Evolutionary conservation across 2,888 invertebrate genomes (phyloP), one percentile per base, ranked within the genome.

Genomic region (Ectemnius cavifrons): DNA sequence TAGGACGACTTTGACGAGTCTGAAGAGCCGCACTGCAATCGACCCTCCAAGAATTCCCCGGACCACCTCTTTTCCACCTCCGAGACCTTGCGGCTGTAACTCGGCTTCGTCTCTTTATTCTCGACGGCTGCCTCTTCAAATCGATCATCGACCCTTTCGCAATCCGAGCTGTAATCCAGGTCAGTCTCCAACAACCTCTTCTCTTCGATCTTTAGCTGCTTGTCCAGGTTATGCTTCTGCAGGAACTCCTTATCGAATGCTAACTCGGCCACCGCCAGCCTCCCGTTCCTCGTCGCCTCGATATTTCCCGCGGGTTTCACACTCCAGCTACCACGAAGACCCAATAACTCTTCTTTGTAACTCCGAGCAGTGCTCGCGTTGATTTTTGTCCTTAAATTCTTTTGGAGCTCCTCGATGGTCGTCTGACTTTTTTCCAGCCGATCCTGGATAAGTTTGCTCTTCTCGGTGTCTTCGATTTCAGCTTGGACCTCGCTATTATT

Each of bases 21-120:
- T 6, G 89, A 89, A 4, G 89, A 90, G 69, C 84, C 84, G 0
- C 78, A 83, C 14, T 87, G 83, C 18, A 85, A 57, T 18, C 83
- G 80, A 67, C 72, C 75, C 16, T 85, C 86, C 47, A 90, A 75
- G 70, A 88, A 89, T 67, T 88, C 88, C 2, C 88, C 89, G n/a
- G 89, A 89, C 89, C 89, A 90, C 63, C 89, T 73, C 57, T 87
- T 89, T 78, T 89, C 89, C 8, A 90, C 78, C 67, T 89, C 89
- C 2, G 82, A 82, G 14, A 90, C 89, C 58, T 86, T 87, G 68
- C 83, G 82, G 59, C 88, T 84, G 75, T 89, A 89, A 18, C 78
- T 78, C 0, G 85, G 86, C 14, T 28, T 70, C 11, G 2, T 49
- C 16, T 52, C 52, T 16, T 52, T 16, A 52, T 11, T 16, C 52